Percentiles rank a stretch among this genome's conserved stretches.
phyloP scores from a whole-genome alignment of 2,888 invertebrate species.

The Epirrhoe tristata region DNA sequence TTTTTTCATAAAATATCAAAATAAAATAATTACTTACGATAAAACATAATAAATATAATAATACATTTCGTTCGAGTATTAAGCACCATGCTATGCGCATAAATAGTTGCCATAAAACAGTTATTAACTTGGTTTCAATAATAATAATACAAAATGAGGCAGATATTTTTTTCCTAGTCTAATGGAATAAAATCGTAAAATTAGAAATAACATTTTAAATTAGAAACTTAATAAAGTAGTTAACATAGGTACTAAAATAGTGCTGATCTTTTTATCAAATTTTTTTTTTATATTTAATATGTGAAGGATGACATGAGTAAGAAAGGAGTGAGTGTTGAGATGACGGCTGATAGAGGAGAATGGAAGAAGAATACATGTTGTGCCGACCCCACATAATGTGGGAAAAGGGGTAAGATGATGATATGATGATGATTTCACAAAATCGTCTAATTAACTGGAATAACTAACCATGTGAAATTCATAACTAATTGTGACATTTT shows the following conservation, averaged over 20 bases:
- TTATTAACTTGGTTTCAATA: background rate
- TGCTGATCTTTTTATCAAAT: background rate
- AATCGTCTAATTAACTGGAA: background rate
- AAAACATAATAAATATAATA: conserved; percentile 21
- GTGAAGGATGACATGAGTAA: too few species aligned
- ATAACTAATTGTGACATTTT: too few species aligned
- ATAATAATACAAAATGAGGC: conserved; percentile 22
- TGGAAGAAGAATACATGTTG: too few species aligned
- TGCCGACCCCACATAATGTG: too few species aligned
- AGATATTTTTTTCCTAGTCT: conserved; percentile 9
- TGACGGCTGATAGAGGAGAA: too few species aligned
- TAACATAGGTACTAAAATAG: background rate
- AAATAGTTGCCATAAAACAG: conserved; percentile 1
- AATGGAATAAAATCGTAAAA: background rate
- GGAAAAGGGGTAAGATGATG: too few species aligned
- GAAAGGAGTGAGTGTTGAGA: too few species aligned
- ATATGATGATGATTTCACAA: too few species aligned
- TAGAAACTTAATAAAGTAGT: background rate
- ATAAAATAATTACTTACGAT: background rate
- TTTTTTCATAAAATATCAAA: conserved; percentile 2
- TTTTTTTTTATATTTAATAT: too few species aligned
- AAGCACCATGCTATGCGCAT: background rate
- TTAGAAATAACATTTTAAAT: background rate
- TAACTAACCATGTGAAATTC: too few species aligned
- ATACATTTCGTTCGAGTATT: background rate